A percentile compares a stretch with the other conserved stretches of the same genome.
phyloP scores from a whole-genome alignment of 2,113 vertebrate species.

The Thermophis baileyi region DNA sequence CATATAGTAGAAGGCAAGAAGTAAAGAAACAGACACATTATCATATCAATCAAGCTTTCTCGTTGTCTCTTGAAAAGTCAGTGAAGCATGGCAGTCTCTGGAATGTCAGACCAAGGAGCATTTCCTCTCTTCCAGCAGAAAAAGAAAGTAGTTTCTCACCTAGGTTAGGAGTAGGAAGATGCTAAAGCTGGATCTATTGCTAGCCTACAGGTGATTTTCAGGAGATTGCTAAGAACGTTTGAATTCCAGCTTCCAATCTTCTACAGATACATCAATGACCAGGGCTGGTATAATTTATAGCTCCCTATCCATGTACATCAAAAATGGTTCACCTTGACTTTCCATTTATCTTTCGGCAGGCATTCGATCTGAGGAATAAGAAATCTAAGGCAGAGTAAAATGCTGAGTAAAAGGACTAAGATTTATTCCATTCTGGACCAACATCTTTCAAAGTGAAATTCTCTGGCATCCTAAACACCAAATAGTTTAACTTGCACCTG shows the following conservation, averaged over 20 bases:
- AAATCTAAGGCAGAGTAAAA: background rate
- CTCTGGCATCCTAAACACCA: background rate
- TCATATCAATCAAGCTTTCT: background rate
- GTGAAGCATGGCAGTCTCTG: background rate
- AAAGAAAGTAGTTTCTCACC: background rate
- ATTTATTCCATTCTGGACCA: background rate
- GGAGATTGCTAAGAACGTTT: background rate
- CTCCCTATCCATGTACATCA: background rate
- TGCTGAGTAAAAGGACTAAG: background rate
- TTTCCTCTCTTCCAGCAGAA: background rate
- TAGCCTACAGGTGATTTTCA: background rate
- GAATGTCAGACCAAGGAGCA: background rate
- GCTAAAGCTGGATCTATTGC: background rate
- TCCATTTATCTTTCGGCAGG: background rate
- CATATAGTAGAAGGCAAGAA: background rate
- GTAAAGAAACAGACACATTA: background rate
- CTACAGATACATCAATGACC: background rate
- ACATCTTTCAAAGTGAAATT: background rate
- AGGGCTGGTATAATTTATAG: background rate
- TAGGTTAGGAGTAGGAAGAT: background rate
- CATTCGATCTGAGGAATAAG: background rate
- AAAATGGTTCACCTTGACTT: background rate
- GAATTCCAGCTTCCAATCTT: background rate
- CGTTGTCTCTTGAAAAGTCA: background rate
- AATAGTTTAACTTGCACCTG: background rate